Evolutionary conservation across 2,113 vertebrate species (phyloP).

Genomic region (Neotragus pygmaeus): DNA sequence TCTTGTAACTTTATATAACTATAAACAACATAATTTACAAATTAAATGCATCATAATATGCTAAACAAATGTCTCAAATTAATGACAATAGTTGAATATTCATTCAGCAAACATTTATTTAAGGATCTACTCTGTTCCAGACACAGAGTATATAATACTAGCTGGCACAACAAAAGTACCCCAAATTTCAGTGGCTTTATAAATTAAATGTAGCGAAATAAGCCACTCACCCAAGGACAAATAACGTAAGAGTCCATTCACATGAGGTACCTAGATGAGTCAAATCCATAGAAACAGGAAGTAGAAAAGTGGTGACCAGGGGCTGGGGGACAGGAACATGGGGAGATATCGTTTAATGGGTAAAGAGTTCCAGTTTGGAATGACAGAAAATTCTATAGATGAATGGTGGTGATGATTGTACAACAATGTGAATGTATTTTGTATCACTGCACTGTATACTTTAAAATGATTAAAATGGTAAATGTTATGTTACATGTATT

Average conservation of each 20-base stretch:
- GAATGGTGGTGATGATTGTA: background rate
- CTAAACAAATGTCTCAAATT: constrained; percentile 1
- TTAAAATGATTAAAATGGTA: background rate
- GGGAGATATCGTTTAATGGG: background rate
- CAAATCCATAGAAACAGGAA: background rate
- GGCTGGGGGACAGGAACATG: background rate
- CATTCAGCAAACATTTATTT: background rate
- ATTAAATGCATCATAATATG: background rate
- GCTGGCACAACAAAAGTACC: background rate
- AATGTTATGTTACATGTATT: background rate
- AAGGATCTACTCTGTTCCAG: background rate
- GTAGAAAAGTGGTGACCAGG: background rate
- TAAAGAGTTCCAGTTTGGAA: background rate
- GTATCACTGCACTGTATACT: background rate
- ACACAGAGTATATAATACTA: background rate
- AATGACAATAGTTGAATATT: background rate
- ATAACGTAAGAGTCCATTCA: background rate
- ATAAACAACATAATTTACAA: background rate
- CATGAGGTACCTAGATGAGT: background rate
- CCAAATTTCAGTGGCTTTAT: background rate
- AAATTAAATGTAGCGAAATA: background rate
- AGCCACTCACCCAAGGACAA: background rate
- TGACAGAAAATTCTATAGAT: background rate
- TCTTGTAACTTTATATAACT: background rate
- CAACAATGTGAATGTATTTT: background rate